phyloP scores from a whole-genome alignment of 2,113 vertebrate species.

The Cryptomyrus ogoouensis region DNA sequence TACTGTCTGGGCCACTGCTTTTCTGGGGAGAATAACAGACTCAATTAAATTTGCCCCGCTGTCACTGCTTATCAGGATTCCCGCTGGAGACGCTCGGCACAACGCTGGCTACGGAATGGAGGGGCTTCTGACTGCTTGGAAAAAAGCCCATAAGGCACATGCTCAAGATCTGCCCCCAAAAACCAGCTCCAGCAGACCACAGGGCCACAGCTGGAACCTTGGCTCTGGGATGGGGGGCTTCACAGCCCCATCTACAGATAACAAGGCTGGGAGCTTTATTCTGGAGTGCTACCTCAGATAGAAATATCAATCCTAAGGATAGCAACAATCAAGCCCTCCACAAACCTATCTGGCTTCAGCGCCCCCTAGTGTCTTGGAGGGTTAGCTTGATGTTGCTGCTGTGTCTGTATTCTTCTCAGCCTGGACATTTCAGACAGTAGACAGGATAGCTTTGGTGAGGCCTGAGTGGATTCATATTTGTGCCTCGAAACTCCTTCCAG shows the following conservation, averaged over 20 bases:
- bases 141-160: background rate
- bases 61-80: background rate
- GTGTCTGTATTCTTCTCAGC: background rate
- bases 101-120: background rate
- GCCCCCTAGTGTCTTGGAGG: background rate
- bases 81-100: background rate
- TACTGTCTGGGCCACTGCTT: background rate
- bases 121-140: background rate
- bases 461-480: background rate
- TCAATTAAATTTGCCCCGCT: conserved; percentile 8
- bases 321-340: background rate
- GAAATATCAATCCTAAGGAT: background rate
- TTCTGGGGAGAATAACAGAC: background rate
- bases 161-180: background rate
- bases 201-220: background rate
- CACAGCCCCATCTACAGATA: background rate
- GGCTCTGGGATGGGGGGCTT: background rate
- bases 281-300: background rate
- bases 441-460: background rate
- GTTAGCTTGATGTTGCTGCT: background rate
- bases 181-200: background rate
- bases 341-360: background rate
- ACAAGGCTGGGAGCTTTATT: background rate
- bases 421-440: background rate
- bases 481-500: background rate